These are phyloP conservation scores for Pammene fasciana DNA, from an alignment of 2,888 invertebrate species.

Conservation along the genomic window DNA sequence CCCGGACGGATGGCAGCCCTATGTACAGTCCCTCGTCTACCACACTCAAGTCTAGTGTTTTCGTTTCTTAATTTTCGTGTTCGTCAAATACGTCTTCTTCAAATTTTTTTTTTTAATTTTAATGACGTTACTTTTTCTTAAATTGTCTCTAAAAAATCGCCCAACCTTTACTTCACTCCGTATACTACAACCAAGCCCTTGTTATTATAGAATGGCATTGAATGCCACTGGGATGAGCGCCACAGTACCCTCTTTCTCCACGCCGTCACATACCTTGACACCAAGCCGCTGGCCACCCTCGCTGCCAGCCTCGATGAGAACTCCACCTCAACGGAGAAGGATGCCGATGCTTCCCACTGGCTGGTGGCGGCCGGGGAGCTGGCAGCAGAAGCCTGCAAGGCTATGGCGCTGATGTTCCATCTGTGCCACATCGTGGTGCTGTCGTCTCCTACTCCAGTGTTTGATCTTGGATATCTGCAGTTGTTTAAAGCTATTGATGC, in stretches of 20 bases:
- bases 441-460: constrained; percentile 80
- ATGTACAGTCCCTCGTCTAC: no score
- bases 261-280: constrained; percentile 77
- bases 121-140: no score
- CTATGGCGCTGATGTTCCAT: constrained; percentile 89
- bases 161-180: no score
- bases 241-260: constrained; percentile 80
- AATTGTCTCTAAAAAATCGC: no score
- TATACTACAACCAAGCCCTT: no score
- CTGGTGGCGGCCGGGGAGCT: constrained; percentile 83
- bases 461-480: constrained; percentile 92
- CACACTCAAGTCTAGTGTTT: no score
- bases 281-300: constrained; percentile 61
- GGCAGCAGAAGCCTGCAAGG: constrained; percentile 83
- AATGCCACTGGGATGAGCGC: constrained; percentile 83
- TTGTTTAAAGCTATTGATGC: constrained; percentile 91
- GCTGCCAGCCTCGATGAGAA: constrained; percentile 65
- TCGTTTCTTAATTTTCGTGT: no score
- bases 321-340: constrained; percentile 67
- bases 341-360: constrained; percentile 83
- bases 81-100: no score
- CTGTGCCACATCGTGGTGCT: constrained; percentile 89
- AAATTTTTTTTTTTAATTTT: no score
- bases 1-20: no score
- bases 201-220: constrained; percentile 76